Conservation (phyloP, 2,888 invertebrate species). For the Gryllus longicercus region DNA sequence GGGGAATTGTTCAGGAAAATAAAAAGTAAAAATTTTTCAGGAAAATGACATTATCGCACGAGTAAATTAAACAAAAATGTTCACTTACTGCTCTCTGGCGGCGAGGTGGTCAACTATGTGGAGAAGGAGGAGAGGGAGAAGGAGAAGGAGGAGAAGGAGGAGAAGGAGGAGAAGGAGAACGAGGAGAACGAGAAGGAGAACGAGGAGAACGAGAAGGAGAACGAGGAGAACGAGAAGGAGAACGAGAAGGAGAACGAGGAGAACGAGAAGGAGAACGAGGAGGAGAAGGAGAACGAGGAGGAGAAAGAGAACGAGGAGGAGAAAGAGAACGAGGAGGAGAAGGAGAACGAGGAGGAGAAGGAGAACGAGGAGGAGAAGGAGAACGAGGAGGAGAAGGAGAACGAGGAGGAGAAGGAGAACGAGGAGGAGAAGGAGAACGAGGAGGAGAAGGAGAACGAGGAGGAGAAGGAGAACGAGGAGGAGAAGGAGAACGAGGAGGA, state of each 20-base stretch:
- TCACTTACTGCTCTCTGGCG: no score
- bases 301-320: background rate
- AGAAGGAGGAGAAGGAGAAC: background rate
- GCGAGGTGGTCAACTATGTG: background rate
- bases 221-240: no score
- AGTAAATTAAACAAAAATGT: no score
- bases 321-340: background rate
- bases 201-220: no score
- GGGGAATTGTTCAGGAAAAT: no score
- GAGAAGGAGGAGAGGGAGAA: background rate
- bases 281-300: background rate
- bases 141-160: background rate
- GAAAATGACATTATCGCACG: no score
- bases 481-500: background rate
- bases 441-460: background rate
- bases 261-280: background rate
- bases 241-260: background rate
- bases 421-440: background rate
- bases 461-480: background rate
- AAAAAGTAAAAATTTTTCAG: no score
- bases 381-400: background rate
- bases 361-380: background rate
- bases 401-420: background rate
- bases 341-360: background rate
- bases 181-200: no score